Percentiles rank a stretch among this genome's conserved stretches.
Evolutionary conservation across 2,888 invertebrate genomes (phyloP).

Genomic region (Lutraria lutraria): DNA sequence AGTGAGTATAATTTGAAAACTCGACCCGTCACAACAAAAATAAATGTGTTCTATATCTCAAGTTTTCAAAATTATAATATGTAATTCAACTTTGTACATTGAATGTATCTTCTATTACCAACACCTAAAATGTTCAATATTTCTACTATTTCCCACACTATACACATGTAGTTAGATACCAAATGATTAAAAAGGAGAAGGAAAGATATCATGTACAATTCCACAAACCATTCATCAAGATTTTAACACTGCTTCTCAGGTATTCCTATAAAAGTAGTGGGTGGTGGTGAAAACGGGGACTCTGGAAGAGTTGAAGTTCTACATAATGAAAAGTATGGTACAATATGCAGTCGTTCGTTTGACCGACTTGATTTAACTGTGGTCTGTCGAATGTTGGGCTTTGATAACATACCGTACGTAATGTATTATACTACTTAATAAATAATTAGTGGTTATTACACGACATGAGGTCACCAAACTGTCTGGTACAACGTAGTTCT

Average conservation of each 20-base stretch:
- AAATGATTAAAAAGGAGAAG: not conserved
- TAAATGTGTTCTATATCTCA: too few relatives aligned
- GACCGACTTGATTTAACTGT: conserved; percentile 50
- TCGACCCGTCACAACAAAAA: not conserved
- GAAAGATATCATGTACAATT: not conserved
- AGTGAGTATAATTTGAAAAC: conserved; percentile 27
- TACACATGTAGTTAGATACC: too few relatives aligned
- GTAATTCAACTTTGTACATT: too few relatives aligned
- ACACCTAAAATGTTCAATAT: too few relatives aligned
- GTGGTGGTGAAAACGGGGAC: not conserved
- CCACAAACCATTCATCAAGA: not conserved
- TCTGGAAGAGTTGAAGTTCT: conserved; percentile 51
- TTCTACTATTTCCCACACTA: too few relatives aligned
- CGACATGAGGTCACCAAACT: too few relatives aligned
- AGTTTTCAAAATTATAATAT: too few relatives aligned
- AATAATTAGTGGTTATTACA: too few relatives aligned
- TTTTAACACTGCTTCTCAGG: conserved; percentile 17
- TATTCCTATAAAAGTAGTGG: conserved; percentile 46
- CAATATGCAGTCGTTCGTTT: conserved; percentile 48
- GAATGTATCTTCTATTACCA: too few relatives aligned
- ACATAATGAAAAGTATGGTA: conserved; percentile 52
- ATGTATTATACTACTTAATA: not conserved
- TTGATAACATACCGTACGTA: conserved; percentile 52
- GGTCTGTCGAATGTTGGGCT: conserved; percentile 58
- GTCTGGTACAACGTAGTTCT: not conserved